Base-by-base conservation (phyloP, 2,888 invertebrate genomes). In the Silvanus unidentatus region DNA sequence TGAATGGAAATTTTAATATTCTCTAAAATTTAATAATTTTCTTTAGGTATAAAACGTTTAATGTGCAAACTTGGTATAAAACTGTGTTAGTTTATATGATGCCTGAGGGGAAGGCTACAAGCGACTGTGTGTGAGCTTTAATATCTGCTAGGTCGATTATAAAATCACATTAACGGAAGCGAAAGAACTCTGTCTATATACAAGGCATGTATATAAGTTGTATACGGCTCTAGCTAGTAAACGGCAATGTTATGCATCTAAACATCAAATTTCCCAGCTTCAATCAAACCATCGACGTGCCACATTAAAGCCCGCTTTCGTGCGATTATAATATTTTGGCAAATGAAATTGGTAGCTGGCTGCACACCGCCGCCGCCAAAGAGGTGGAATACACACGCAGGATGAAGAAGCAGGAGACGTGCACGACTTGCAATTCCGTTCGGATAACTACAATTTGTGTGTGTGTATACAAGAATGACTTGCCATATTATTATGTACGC, bases 241-340 rank as follows among this genome's bases (percentile, higher is more conserved):
- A 32, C 32, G n/a, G 32, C 32, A 32, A 16, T 37, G 37, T 37
- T 37, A 37, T 42, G 42, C 47, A 48, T 45, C 47, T 47, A 48
- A 47, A 49, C 50, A 48, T 43, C 47, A 44, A 50, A 48, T 47
- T 50, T 50, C 43, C 45, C 36, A 43, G 45, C 50, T 50, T 45
- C 45, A 50, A 50, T 50, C 45, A 47, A 50, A 47, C 50, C 50
- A 45, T 50, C 39, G 47, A 50, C 50, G 50, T 47, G 50, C 47
- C 46, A 39, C 47, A 45, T 47, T 50, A 45, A 41, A 48, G 50
- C 43, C 40, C 43, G 45, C 45, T 50, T 36, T 44, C 40, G 37
- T 30, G 39, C 39, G 39, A 43, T 43, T 43, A 43, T 30, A 43
- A 38, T 32, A 39, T 43, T 43, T 30, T 16, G 44, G 44, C 42